Percentiles rank a stretch among this genome's conserved stretches.
Evolutionary conservation across 2,888 invertebrate genomes (phyloP).

Genomic region (Unio pictorum): DNA sequence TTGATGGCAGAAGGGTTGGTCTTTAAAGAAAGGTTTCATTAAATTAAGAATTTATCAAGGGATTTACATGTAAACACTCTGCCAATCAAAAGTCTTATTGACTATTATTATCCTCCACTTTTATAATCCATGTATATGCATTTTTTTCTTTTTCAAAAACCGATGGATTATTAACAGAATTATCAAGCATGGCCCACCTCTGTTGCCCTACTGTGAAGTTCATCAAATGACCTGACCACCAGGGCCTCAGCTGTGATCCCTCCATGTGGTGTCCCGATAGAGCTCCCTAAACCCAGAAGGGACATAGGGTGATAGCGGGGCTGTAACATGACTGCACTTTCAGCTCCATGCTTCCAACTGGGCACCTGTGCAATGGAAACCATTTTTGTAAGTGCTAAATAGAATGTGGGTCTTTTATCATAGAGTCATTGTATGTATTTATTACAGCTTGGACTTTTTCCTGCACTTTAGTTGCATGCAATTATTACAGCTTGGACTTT

Average conservation of each 20-base stretch:
- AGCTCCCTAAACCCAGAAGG: slow-evolving; percentile 81
- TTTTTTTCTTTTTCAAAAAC: slow-evolving; percentile 1
- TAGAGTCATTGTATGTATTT: too few species aligned
- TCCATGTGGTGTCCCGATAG: slow-evolving; percentile 79
- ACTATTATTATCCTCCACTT: neutral
- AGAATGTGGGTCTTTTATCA: too few species aligned
- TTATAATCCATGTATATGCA: neutral
- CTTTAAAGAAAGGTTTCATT: too few species aligned
- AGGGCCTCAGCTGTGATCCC: slow-evolving; percentile 84
- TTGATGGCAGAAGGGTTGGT: too few species aligned
- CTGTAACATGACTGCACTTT: slow-evolving; percentile 78
- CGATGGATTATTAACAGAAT: neutral
- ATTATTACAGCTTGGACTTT: too few species aligned
- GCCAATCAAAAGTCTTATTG: too few species aligned
- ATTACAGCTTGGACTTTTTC: too few species aligned
- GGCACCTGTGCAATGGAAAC: slow-evolving; percentile 40
- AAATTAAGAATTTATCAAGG: too few species aligned
- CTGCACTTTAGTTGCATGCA: too few species aligned
- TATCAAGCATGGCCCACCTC: slow-evolving; percentile 70
- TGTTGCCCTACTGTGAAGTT: slow-evolving; percentile 75
- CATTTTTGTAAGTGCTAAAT: too few species aligned
- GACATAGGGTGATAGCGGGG: slow-evolving; percentile 79
- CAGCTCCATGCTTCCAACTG: slow-evolving; percentile 76
- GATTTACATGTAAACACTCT: too few species aligned
- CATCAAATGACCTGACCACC: slow-evolving; percentile 78